phyloP scores from a whole-genome alignment of 2,888 invertebrate genomes.

The Leucoma salicis region DNA sequence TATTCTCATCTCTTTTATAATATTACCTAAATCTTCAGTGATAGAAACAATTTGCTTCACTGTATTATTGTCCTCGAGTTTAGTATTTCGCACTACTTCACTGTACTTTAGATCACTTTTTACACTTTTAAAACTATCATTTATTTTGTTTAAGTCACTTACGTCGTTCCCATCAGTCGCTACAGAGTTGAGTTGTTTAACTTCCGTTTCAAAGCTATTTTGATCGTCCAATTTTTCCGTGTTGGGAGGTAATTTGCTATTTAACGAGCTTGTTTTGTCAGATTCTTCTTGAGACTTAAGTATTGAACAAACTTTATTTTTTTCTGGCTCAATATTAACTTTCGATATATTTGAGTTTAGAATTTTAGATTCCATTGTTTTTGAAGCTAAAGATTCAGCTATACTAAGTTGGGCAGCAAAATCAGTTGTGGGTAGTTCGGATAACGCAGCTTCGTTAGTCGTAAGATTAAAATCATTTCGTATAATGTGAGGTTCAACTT shows the following conservation, averaged over 20 bases:
- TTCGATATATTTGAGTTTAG: conserved; percentile 1
- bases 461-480: background rate
- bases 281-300: background rate
- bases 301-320: background rate
- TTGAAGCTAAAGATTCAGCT: conserved; percentile 1
- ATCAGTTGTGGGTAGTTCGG: background rate
- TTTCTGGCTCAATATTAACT: background rate
- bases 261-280: background rate
- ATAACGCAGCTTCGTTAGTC: background rate
- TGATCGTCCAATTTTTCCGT: background rate
- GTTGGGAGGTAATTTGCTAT: background rate
- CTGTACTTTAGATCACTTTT: conserved; percentile 36
- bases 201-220: background rate
- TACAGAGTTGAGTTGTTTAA: background rate
- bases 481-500: background rate
- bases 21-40: conserved; percentile 66
- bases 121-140: conserved; percentile 29
- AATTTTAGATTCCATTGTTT: conserved; percentile 4
- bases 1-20: conserved; percentile 66
- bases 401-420: background rate
- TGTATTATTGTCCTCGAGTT: conserved; percentile 33
- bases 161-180: conserved; percentile 5
- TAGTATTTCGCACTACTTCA: conserved; percentile 40
- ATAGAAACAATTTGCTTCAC: conserved; percentile 65
- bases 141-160: conserved; percentile 10